Evolutionary conservation across 2,888 invertebrate species (phyloP), one percentile per base, ranked within the genome.

Genomic region (Slavum lentiscoides): DNA sequence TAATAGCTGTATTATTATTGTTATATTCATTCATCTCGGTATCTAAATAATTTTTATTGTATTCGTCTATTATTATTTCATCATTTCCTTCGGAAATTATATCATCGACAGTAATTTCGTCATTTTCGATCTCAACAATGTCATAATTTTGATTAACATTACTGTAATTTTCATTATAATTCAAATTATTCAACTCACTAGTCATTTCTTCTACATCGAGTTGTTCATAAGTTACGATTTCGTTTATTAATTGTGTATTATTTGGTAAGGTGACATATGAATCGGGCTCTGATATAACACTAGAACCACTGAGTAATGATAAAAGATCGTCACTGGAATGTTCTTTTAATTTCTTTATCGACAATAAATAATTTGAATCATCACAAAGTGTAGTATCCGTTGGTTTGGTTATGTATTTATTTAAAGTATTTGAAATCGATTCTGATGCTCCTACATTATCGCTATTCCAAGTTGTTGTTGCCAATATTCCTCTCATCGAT

Each of bases 281-380:
- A 37, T 49, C 53, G 15, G 53, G 13, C 7, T 53, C 23, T 4
- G 64, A 55, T 23, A 64, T 55, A 0, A 55, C 13, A 19, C 53
- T 80, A 6, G 70, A 62, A 23, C 0, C 64, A 19, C 77, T 80
- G 19, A 70, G 70, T 5, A 64, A 58, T 15, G 77, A 80, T 5
- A 80, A 43, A 17, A 70, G 15, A 19, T 70, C 70, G 19, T 70
- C 37, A n/a, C 61, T n/a, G 0, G 11, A 8, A 17, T 37, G 9
- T 5, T 30, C 53, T 37, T 37, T 49, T 19, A 43, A 19, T 30
- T 37, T 49, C 13, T 69, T 17, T 30, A 53, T 49, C 11, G 37
- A n/a, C 1, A 19, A 13, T 19, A 53, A 9, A 61, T 6, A 49
- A 4, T 76, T 23, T 1, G 15, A 23, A 43, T 58, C 21, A 6